Base-by-base conservation (phyloP, 2,888 invertebrate genomes). In the Labia minor region DNA sequence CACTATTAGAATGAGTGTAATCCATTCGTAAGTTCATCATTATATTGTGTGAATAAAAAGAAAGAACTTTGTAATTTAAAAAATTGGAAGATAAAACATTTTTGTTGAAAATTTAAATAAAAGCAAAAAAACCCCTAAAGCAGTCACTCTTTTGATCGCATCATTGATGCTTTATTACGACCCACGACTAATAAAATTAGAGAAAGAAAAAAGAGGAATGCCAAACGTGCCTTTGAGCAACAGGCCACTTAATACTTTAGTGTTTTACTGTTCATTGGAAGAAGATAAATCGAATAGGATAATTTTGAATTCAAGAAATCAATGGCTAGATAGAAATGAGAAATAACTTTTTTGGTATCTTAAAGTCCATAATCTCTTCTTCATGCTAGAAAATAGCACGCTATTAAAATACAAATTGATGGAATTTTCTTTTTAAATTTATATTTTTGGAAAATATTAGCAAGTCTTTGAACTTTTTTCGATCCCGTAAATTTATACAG, bases 161-260 rank as follows among this genome's bases (percentile, higher is more conserved):
- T 49, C 49, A n/a, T n/a, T n/a, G 49, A 49, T 49, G 49, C 8
- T 49, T 49, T 49, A 49, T 49, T 49, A 49, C 49, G 49, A 49
- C 49, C 49, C 49, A 49, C 49, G 49, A 49, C 49, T 49, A 4
- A 49, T 49, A 49, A 49, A 49, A 49, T 49, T 49, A 49, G 49
- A 49, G 14, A 49, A 3, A 49, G 14, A 49, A 49, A 49, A 2
- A 16, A 49, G 49, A 49, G n/a, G 49, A 49, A 49, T 49, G 49
- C 49, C 49, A 14, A 49, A n/a, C n/a, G 49, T 8, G 49, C 49
- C 49, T 49, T 14, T n/a, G 6, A 16, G 49, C 49, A 49, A 49
- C n/a, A 49, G 49, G 49, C 49, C 49, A 49, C 49, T 49, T 49
- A n/a, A 49, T 49, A n/a, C 49, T 49, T 49, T 49, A 49, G 49